Evolutionary conservation across 2,888 invertebrate species (phyloP), one percentile per base, ranked within the genome.

Genomic region (Camponotus fellah): DNA sequence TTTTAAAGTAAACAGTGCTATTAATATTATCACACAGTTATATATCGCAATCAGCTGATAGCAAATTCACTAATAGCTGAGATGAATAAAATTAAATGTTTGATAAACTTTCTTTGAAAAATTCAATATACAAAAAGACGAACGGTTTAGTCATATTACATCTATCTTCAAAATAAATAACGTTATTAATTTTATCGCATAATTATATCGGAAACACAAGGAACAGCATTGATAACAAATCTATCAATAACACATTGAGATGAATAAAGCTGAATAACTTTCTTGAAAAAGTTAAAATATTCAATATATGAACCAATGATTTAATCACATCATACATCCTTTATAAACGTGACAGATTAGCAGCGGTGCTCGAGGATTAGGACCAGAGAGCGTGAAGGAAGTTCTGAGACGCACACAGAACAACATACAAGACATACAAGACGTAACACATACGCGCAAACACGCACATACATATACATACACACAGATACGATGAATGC

Each of bases 331-430:
- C 26, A 26, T 65, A 37, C 32, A 32, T 43, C 9, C 66, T 62
- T 10, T 40, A 5, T 8, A 49, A 69, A 34, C 2, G 21, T 46
- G 26, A 79, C 14, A 34, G 21, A 72, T 21, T 26, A 75, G 34
- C 12, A n/a, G 17, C 74, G 17, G 26, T 72, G 26, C 14, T 46
- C 21, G 34, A 75, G 46, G 21, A 56, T 43, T 56, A 40, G 56
- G 56, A 56, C 21, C 32, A 58, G 43, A 74, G 34, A 74, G 34
- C 46, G 75, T 2, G 37, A 53, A 26, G 65, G 17, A 60, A 72
- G 21, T 58, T 53, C 58, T 46, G 21, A 58, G n/a, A 49, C 40
- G 37, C 34, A 58, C 53, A 76, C 1, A 1, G 14, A n/a, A 32
- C 32, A 32, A 21, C 17, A 49, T 21, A 68, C 12, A 74, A 49